Evolutionary conservation across 2,797 vertebrate genomes (phyloP), one percentile per base, ranked within the genome.

Genomic region (Lateolabrax maculatus): DNA sequence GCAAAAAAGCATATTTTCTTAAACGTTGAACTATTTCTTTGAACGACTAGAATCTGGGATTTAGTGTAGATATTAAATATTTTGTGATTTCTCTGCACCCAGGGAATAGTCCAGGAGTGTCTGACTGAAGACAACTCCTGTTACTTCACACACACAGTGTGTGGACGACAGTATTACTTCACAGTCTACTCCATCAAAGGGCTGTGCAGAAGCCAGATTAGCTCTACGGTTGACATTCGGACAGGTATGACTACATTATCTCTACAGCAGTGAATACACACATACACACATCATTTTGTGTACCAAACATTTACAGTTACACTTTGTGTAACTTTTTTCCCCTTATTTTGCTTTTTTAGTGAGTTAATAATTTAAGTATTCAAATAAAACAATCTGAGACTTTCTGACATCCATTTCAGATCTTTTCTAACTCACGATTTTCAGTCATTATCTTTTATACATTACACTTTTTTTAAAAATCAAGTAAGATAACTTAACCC

Each of bases 111-210:
- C 6, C 84, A 80, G 52, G 74, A 91, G 36, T 96, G 96, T 73
- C 9, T 94, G 57, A 96, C 95, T 18, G 27, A 60, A 21, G 94
- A 95, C 2, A 93, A 80, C 49, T 87, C 84, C 10, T 96, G 96
- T 83, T 93, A 94, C 80, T 96, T 96, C 85, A 93, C 95, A 18
- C 46, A 92, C 34, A 89, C 92, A 0, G 19, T 29, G 3, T 96
- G 96, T 71, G 96, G 96, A 34, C 89, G 69, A 1, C 84, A 58
- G 15, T 96, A 96, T 80, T 60, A n/a, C 75, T 95, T 96, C 81
- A 93, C 84, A 0, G 94, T 96, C 18, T 81, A 63, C 27, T 79
- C 93, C 1, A 23, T 87, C 31, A 67, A 19, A 4, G 90, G 74
- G 0, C 19, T 21, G 0, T 95, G 95, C 76, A 83, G 8, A 9